Conservation (phyloP, 2,888 invertebrate genomes). For the Coelopa pilipes region DNA sequence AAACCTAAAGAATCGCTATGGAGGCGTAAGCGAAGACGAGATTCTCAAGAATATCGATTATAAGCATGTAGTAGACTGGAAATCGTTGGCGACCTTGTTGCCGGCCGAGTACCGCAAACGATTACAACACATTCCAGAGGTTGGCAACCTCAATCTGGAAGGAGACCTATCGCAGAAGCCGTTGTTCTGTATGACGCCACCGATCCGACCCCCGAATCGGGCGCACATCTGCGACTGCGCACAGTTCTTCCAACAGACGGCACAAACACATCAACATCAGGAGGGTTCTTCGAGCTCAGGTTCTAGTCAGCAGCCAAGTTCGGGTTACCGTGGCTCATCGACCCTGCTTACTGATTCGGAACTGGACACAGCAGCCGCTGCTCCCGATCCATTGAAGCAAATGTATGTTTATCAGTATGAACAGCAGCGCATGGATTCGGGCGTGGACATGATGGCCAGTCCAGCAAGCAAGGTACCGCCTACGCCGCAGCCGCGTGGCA, state of each 20-base stretch:
- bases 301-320: constrained; percentile 82
- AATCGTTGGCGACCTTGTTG: constrained; percentile 86
- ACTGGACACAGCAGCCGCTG: constrained; percentile 53
- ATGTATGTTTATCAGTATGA: constrained; percentile 85
- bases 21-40: constrained; percentile 74
- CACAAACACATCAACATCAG: constrained; percentile 41
- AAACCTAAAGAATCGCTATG: constrained; percentile 47
- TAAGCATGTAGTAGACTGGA: constrained; percentile 91
- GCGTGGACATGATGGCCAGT: constrained; percentile 62
- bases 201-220: constrained; percentile 70
- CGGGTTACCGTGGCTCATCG: constrained; percentile 87
- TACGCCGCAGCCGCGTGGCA: constrained; percentile 71
- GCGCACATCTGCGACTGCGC: constrained; percentile 66
- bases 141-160: constrained; percentile 68
- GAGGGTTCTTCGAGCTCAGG: constrained; percentile 57
- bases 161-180: constrained; percentile 69
- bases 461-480: constrained; percentile 69
- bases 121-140: constrained; percentile 81
- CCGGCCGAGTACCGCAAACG: constrained; percentile 86
- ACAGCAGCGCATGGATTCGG: constrained; percentile 74
- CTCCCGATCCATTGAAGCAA: constrained; percentile 67
- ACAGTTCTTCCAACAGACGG: constrained; percentile 52
- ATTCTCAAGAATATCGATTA: constrained; percentile 82
- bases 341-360: constrained; percentile 81
- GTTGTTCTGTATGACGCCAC: constrained; percentile 71